Conservation (phyloP, 2,888 invertebrate species). For the Eilema depressum region DNA sequence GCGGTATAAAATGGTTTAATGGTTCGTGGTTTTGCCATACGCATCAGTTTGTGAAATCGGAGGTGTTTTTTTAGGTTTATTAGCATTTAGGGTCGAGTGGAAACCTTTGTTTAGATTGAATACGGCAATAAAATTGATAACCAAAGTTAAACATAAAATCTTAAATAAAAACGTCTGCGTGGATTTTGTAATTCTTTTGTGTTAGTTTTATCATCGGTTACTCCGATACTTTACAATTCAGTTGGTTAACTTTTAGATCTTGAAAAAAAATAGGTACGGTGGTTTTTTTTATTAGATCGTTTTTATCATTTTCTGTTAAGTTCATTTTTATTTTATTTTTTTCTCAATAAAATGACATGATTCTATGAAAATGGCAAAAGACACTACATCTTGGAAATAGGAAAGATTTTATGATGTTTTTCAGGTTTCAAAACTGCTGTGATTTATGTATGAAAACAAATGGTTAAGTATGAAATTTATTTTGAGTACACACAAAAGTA, state of each 20-base stretch:
- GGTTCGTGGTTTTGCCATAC: conserved; percentile 79
- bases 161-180: conserved; percentile 49
- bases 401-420: conserved; percentile 28
- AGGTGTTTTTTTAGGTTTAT: conserved; percentile 83
- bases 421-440: conserved; percentile 34
- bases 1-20: conserved; percentile 76
- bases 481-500: conserved; percentile 4
- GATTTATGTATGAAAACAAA: conserved; percentile 19
- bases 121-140: conserved; percentile 73
- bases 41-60: conserved; percentile 79
- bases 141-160: conserved; percentile 51
- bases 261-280: background rate
- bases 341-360: background rate
- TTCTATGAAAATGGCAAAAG: background rate
- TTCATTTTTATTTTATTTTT: background rate
- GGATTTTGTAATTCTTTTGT: conserved; percentile 52
- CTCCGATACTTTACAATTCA: conserved; percentile 8
- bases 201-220: conserved; percentile 28
- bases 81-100: conserved; percentile 76
- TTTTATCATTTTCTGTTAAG: background rate
- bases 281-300: background rate
- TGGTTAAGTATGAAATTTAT: conserved; percentile 29
- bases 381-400: background rate
- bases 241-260: background rate
- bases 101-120: conserved; percentile 78